Conservation (phyloP, 2,888 invertebrate species). For the Anthophora plumipes region DNA sequence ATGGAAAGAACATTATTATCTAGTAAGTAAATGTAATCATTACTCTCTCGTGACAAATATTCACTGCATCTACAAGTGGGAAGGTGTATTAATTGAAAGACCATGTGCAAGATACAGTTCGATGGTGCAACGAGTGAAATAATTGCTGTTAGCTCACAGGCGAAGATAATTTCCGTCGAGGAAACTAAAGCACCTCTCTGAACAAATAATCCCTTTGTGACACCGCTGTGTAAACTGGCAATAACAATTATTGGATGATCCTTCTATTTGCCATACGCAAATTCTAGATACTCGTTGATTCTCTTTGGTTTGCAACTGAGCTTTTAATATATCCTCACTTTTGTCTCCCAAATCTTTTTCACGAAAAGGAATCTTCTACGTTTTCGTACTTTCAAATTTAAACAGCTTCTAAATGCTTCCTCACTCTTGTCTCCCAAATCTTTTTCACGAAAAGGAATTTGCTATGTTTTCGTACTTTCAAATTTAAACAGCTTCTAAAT, state of each 20-base stretch:
- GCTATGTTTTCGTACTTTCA: background rate
- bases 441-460: background rate
- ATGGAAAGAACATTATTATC: no score
- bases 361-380: background rate
- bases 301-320: constrained; percentile 19
- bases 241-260: constrained; percentile 43
- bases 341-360: background rate
- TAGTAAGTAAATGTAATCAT: no score
- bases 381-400: background rate
- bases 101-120: constrained; percentile 26
- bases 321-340: background rate
- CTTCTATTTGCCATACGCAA: constrained; percentile 63
- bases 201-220: constrained; percentile 66
- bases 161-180: constrained; percentile 78
- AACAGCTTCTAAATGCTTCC: background rate
- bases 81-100: background rate
- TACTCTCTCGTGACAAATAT: background rate
- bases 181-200: constrained; percentile 68
- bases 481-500: background rate
- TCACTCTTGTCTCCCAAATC: no score
- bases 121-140: constrained; percentile 37
- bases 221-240: constrained; percentile 57
- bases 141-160: constrained; percentile 49
- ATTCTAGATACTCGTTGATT: constrained; percentile 47
- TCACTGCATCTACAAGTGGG: background rate